A percentile compares a stretch with the other conserved stretches of the same genome.
Conservation (phyloP, 2,113 vertebrate genomes). For the Rhinogobius similis region DNA sequence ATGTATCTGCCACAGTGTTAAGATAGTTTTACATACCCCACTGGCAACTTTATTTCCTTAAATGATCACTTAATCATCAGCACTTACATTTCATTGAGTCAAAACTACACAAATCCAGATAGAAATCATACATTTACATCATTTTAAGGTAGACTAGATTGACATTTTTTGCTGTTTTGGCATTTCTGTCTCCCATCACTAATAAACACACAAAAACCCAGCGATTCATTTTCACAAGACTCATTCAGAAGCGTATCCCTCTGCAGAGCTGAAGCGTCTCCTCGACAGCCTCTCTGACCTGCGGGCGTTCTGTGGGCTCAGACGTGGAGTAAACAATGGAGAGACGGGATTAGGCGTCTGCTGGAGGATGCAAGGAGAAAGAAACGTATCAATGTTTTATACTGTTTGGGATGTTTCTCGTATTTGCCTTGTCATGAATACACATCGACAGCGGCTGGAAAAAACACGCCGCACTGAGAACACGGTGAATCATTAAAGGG, state of each 20-base stretch:
- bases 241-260: neutral
- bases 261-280: slow-evolving; percentile 20
- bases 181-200: too few species aligned
- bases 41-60: too few species aligned
- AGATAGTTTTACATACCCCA: too few species aligned
- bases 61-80: too few species aligned
- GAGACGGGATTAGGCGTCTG: neutral
- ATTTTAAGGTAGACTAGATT: too few species aligned
- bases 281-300: slow-evolving; percentile 26
- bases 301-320: slow-evolving; percentile 25
- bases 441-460: neutral
- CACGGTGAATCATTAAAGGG: neutral
- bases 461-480: neutral
- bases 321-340: slow-evolving; percentile 7
- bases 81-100: too few species aligned
- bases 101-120: too few species aligned
- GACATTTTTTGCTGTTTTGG: too few species aligned
- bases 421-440: neutral
- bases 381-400: neutral
- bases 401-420: neutral
- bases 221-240: too few species aligned
- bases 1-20: too few species aligned
- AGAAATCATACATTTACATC: too few species aligned
- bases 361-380: neutral
- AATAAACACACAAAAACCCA: too few species aligned